These are phyloP conservation scores for Teleogryllus oceanicus DNA, from an alignment of 2,888 invertebrate species.

Conservation along the genomic window DNA sequence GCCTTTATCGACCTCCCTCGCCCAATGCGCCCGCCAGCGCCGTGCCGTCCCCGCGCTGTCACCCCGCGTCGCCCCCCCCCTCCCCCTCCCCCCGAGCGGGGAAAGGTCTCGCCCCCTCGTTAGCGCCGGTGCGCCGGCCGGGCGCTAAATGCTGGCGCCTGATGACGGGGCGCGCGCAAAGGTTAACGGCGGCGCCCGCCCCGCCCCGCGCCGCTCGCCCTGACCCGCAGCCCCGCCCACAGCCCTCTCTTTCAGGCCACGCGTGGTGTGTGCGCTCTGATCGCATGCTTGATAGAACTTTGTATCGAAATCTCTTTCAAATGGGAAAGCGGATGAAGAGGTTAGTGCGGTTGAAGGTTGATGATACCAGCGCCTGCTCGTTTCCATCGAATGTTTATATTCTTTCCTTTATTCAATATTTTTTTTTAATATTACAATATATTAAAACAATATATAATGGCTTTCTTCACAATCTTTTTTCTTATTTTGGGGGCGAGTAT, in stretches of 20 bases:
- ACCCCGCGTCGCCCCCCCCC: background rate
- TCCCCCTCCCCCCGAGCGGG: background rate
- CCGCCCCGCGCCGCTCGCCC: background rate
- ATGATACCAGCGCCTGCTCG: too few relatives aligned
- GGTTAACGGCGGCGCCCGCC: background rate
- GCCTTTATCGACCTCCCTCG: too few relatives aligned
- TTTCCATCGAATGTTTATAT: too few relatives aligned
- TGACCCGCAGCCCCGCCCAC: background rate
- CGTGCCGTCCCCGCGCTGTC: background rate
- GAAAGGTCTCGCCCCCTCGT: conserved; percentile 9
- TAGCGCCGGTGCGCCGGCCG: background rate
- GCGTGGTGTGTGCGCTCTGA: background rate
- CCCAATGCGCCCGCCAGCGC: background rate
- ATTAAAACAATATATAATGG: too few relatives aligned
- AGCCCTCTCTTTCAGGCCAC: background rate
- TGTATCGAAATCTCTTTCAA: background rate
- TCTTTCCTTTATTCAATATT: too few relatives aligned
- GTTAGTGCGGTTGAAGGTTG: background rate
- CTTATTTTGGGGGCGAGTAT: too few relatives aligned
- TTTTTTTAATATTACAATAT: too few relatives aligned
- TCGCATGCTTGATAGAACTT: background rate
- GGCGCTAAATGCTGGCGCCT: background rate
- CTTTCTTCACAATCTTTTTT: too few relatives aligned
- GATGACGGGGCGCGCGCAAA: background rate
- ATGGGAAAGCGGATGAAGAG: background rate